Evolutionary conservation across 2,797 vertebrate genomes (phyloP).

Genomic region (Sciurus vulgaris): DNA sequence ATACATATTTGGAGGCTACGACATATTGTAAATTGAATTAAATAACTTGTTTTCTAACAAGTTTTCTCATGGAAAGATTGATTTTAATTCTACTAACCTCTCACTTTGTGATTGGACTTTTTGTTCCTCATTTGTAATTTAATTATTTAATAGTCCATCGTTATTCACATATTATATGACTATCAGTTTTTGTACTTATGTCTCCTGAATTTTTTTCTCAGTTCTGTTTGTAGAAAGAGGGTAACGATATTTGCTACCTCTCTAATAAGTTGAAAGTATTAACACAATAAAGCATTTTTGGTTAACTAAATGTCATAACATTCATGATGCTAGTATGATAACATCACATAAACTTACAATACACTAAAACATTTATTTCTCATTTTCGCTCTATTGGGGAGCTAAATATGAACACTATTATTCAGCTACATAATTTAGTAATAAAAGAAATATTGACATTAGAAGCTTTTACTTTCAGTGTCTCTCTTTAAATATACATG

Average conservation of each 20-base stretch:
- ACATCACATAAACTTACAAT: neutral
- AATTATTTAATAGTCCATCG: neutral
- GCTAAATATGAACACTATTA: neutral
- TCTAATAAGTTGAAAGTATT: neutral
- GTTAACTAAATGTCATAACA: conserved; percentile 22
- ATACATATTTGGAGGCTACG: neutral
- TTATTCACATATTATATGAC: conserved; percentile 28
- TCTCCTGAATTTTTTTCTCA: neutral
- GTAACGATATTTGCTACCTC: neutral
- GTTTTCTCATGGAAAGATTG: neutral
- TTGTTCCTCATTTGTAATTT: neutral
- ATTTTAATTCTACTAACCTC: conserved; percentile 46
- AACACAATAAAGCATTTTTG: conserved; percentile 27
- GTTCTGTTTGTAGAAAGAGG: conserved; percentile 12
- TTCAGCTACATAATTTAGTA: conserved; percentile 21
- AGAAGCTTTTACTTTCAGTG: conserved; percentile 43
- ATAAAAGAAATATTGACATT: conserved; percentile 4
- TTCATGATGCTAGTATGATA: conserved; percentile 32
- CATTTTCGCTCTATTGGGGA: neutral
- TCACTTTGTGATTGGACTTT: neutral
- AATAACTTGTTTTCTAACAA: neutral
- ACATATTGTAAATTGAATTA: neutral
- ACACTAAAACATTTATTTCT: conserved; percentile 19
- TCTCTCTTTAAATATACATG: conserved; percentile 23
- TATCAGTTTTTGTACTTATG: neutral